Evolutionary conservation across 2,888 invertebrate genomes (phyloP), one percentile per base, ranked within the genome.

Genomic region (Trachelus tabidus): DNA sequence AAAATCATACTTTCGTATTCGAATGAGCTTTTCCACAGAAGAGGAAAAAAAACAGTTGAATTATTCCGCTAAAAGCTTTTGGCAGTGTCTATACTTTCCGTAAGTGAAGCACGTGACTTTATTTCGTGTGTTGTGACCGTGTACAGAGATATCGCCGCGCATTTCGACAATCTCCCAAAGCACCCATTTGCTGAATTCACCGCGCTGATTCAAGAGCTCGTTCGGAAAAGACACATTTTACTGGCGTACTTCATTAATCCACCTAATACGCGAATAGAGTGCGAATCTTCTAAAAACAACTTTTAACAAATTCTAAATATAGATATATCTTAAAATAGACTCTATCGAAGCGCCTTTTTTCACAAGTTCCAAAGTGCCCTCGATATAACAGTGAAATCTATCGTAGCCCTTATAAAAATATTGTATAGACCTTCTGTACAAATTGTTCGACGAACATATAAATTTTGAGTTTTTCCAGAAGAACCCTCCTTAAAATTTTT

Each of bases 121-220:
- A 23, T 23, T 23, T 6, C 6, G 23, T 23, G 56, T 23, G 2
- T 56, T 56, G 23, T 2, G 1, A 56, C 2, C 33, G 31, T 71
- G 71, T 34, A 33, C 71, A 74, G 75, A 71, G 71, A 76, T 81
- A 73, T 73, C 74, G 31, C 74, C 15, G 35, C 77, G 56, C 78
- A 69, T 81, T 79, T 78, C 79, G 68, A 73, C 77, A 69, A 77
- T 78, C 75, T 76, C 79, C 79, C 81, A 78, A 83, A 83, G 77
- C 79, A 79, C 56, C 76, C 76, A 73, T 81, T 85, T 83, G 73
- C 73, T 73, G 81, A 81, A 81, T 76, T 83, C 77, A 69, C 79
- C 69, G 75, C 75, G 79, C 76, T 85, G 85, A 85, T 85, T 85
- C 82, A 81, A 82, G 82, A 84, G 84, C 80, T 82, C 82, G 79